Percentiles rank a stretch among this genome's conserved stretches.
phyloP scores from a whole-genome alignment of 1,140 invertebrate genomes.

The Drosophila sproati region DNA sequence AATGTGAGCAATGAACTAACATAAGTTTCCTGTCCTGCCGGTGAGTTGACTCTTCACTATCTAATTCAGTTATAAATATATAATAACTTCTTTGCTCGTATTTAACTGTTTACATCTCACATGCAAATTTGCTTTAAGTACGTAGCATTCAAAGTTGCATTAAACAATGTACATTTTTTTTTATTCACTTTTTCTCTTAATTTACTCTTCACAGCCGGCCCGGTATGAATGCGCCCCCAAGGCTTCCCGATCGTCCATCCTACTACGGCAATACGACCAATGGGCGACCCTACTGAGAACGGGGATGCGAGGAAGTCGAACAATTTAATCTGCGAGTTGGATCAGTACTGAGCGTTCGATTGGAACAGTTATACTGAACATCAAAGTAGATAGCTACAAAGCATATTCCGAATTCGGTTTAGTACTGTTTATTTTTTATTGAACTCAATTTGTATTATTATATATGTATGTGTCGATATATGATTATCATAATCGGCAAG shows the following conservation, averaged over 20 bases:
- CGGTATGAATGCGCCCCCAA: slow-evolving; percentile 72
- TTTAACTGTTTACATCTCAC: slow-evolving; percentile 7
- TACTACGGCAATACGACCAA: slow-evolving; percentile 77
- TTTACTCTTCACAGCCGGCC: slow-evolving; percentile 60
- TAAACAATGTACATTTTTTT: background rate
- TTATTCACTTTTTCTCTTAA: background rate
- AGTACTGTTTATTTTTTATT: slow-evolving; percentile 19
- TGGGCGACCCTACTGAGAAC: slow-evolving; percentile 58
- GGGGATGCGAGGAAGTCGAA: background rate
- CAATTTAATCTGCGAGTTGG: background rate
- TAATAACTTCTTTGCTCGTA: background rate
- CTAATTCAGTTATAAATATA: slow-evolving; percentile 25
- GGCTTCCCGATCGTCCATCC: slow-evolving; percentile 73
- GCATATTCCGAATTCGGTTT: slow-evolving; percentile 16
- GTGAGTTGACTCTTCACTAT: slow-evolving; percentile 34
- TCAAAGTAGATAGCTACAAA: background rate
- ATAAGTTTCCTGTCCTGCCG: slow-evolving; percentile 38
- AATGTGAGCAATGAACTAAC: slow-evolving; percentile 29
- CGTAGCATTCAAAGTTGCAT: background rate
- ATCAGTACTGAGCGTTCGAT: slow-evolving; percentile 33
- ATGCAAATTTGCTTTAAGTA: slow-evolving; percentile 11
- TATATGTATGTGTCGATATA: slow-evolving; percentile 18
- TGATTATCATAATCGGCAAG: slow-evolving; percentile 1
- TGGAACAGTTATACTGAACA: background rate
- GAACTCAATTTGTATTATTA: slow-evolving; percentile 54